Base-by-base conservation (phyloP, 2,888 invertebrate species). In the Pandemis cinnamomeana region DNA sequence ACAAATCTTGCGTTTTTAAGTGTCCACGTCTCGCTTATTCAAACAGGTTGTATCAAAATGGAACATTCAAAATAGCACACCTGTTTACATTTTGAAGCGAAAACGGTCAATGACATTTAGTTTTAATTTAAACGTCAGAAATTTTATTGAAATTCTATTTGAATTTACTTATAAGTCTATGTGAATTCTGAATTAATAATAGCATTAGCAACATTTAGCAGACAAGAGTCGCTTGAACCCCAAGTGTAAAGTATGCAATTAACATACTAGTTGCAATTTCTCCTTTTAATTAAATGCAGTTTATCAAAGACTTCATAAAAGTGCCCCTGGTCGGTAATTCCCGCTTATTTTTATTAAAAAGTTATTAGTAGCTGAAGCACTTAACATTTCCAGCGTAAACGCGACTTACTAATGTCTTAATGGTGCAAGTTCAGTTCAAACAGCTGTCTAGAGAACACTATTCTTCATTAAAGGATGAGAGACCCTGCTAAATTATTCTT, bases 401-500 rank as follows among this genome's bases (percentile, higher is more conserved):
- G 84, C 88, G 86, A 86, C 87, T 86, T 88, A 86, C 86, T 93
- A 91, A 93, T 92, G 90, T 92, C 91, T 91, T 93, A 93, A 93
- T 92, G 90, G 90, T 76, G 80, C 83, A 92, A 93, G 92, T 93
- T 93, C 84, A 84, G 85, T 80, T 86, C 83, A 89, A 92, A 92
- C 88, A 89, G 89, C 85, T 87, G 87, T 84, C 91, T 84, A 76
- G 93, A 90, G 93, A 82, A 88, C 84, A 92, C 86, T 91, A 89
- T 85, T 92, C 91, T 92, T 92, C 92, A 93, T 93, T 93, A 93
- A 84, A 80, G 81, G 83, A 84, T 82, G 88, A 87, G 87, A 88
- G 84, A 87, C 89, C 83, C 86, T 81, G 84, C 85, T 91, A 89
- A 91, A 92, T 92, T 91, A 93, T 92, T 91, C 92, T 92, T 92